Evolutionary conservation across 1,140 invertebrate genomes (phyloP), one percentile per base, ranked within the genome.

Genomic region (Sminthurinus signatus): DNA sequence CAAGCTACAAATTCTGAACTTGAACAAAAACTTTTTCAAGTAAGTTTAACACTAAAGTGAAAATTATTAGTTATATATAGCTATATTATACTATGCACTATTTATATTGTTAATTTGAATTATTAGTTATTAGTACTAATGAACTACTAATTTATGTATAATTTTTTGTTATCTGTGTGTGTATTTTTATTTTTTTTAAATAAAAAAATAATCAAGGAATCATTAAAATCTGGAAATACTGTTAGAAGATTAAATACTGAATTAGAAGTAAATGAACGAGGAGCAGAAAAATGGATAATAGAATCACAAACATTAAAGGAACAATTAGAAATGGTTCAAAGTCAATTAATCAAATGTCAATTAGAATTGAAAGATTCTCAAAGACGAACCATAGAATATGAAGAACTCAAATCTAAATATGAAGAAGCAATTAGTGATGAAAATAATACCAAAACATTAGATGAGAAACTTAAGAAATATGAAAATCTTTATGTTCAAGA

Each of bases 401-500:
- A 62, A 27, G 59, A 31, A 31, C 21, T 58, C 1, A 60, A 46
- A 17, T 29, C 36, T 2, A 54, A 58, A n/a, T 62, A 59, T 48
- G 54, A 62, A 15, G 50, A 50, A 54, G 15, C 25, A 3, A 46
- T 2, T 44, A 14, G 5, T 2, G 42, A 39, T 23, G 23, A 52
- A 8, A 5, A n/a, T 52, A 21, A 52, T 17, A 4, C 43, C 3
- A 17, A 12, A 29, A 19, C 32, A 42, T 36, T 66, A 14, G 51
- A 68, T 36, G 69, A 71, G 46, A 43, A 28, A 19, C 23, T 68
- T 8, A 62, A 60, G 19, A 68, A 65, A 42, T 71, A 32, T 50
- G 65, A 71, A 61, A 71, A 71, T 61, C 39, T 68, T n/a, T 65
- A 32, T 50, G 51, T 65, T 10, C 58, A 65, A 29, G 59, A 71